These are phyloP conservation scores for Cryptoblepharus egeriae DNA, from an alignment of 2,797 vertebrate genomes.

Conservation along the genomic window DNA sequence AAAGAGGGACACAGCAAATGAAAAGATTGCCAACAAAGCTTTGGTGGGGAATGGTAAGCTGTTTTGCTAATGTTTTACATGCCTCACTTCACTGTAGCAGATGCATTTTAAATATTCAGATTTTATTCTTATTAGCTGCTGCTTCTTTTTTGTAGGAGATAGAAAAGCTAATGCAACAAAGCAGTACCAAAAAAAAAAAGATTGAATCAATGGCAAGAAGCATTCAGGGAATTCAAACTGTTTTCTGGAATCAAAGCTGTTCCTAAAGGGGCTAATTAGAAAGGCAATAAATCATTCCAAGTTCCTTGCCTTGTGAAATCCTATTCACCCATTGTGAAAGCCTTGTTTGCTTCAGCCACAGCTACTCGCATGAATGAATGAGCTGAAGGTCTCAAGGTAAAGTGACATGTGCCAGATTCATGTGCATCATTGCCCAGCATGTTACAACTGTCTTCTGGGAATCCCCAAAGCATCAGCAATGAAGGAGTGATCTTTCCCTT, in stretches of 20 bases:
- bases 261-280: conserved; percentile 43
- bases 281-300: conserved; percentile 36
- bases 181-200: background rate
- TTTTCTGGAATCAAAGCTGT: conserved; percentile 24
- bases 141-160: background rate
- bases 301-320: conserved; percentile 27
- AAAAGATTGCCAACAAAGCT: conserved; percentile 13
- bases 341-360: conserved; percentile 25
- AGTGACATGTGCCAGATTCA: background rate
- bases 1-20: conserved; percentile 12
- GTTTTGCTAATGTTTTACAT: background rate
- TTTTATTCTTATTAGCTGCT: background rate
- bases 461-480: background rate
- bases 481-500: background rate
- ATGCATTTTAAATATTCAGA: conserved; percentile 7
- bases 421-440: background rate
- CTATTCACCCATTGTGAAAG: conserved; percentile 19
- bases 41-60: background rate
- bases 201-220: conserved; percentile 20
- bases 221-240: conserved; percentile 16
- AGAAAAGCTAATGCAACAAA: conserved; percentile 15
- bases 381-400: conserved; percentile 3
- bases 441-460: background rate
- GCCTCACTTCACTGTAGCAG: background rate
- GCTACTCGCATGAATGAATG: background rate